Conservation (phyloP, 2,113 vertebrate species). For the Ammospiza caudacuta region DNA sequence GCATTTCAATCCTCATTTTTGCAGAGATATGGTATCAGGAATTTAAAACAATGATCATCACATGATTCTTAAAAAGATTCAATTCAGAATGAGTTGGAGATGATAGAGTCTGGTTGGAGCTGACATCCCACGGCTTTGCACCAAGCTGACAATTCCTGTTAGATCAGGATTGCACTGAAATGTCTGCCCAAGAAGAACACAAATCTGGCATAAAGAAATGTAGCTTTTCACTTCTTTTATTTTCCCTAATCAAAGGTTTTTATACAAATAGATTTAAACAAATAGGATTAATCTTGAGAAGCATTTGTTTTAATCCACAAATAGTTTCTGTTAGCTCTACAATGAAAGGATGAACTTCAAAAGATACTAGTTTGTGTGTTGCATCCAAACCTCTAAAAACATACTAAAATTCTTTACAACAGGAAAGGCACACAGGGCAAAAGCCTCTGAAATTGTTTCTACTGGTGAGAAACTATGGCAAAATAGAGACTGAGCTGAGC, state of each 20-base stretch:
- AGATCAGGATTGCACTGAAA: not conserved
- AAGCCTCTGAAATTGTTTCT: not conserved
- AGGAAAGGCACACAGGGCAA: not conserved
- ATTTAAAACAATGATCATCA: not conserved
- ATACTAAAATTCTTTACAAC: not conserved
- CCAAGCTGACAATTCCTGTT: slow-evolving; percentile 29
- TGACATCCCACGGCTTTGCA: not conserved
- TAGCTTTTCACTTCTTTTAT: not conserved
- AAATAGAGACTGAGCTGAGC: not conserved
- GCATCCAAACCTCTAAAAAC: not conserved
- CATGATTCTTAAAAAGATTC: not conserved
- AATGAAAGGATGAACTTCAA: not conserved
- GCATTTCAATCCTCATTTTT: not conserved
- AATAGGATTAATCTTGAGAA: slow-evolving; percentile 23
- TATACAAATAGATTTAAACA: not conserved
- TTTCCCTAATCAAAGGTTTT: not conserved
- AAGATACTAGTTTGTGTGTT: not conserved
- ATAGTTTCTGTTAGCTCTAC: not conserved
- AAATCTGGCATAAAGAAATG: not conserved
- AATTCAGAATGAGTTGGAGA: not conserved
- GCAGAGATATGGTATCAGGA: not conserved
- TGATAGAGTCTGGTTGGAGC: not conserved
- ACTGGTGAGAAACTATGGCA: not conserved
- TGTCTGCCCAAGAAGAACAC: not conserved
- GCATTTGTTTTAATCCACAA: not conserved